Percentiles rank a stretch among this genome's conserved stretches.
phyloP scores from a whole-genome alignment of 92 coral and sea anemone species.

The Porites divaricata region DNA sequence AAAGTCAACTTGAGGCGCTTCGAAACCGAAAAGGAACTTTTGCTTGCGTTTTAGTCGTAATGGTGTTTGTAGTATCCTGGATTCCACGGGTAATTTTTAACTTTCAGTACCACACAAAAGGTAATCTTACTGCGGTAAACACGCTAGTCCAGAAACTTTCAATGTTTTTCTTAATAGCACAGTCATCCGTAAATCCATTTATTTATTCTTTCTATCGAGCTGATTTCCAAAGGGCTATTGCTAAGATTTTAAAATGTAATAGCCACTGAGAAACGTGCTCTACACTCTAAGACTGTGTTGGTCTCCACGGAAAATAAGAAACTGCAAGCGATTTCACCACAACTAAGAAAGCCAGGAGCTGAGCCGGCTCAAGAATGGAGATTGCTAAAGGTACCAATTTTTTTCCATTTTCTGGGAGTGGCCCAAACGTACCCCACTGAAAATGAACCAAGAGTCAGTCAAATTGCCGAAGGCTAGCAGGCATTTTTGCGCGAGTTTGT shows the following conservation, averaged over 20 bases:
- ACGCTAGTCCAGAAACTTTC: conserved; percentile 47
- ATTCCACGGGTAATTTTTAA: conserved; percentile 53
- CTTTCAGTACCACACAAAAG: conserved; percentile 24
- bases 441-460: no score
- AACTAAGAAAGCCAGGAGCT: no score
- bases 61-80: conserved; percentile 64
- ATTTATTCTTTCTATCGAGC: conserved; percentile 67
- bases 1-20: not conserved
- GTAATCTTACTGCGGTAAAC: conserved; percentile 7
- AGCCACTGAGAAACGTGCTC: not conserved
- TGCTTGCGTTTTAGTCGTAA: conserved; percentile 53
- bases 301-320: no score
- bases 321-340: no score
- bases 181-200: conserved; percentile 66
- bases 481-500: no score
- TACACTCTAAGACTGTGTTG: no score
- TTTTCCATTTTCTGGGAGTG: no score
- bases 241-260: conserved; percentile 23
- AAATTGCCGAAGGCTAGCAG: no score
- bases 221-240: conserved; percentile 60
- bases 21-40: conserved; percentile 50
- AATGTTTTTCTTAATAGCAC: conserved; percentile 57
- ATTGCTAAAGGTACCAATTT: no score
- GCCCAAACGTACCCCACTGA: no score
- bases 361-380: no score